Evolutionary conservation across 2,888 invertebrate genomes (phyloP), one percentile per base, ranked within the genome.

Genomic region (Caenorhabditis sp.): DNA sequence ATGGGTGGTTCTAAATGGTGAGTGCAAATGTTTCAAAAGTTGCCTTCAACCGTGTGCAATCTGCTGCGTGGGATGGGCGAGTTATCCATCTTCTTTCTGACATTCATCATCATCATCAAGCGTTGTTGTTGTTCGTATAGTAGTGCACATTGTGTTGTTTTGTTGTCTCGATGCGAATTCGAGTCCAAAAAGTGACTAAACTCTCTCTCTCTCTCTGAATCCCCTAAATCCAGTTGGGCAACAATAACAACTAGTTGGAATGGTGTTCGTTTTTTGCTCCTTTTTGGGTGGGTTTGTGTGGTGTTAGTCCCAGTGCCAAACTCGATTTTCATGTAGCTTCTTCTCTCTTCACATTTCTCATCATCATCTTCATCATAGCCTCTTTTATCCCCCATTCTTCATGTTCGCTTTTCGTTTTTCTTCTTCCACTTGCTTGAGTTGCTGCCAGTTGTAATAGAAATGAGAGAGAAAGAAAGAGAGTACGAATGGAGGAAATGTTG

Each of bases 101-200:
- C 72, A 72, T 72, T 32, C 56, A 56, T 56, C 56, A 64, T 56
- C 56, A 64, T 72, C 72, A 72, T 72, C 72, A 72, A 60, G 64
- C 72, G 50, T 72, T n/a, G 56, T 72, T n/a, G 56, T 72, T 72
- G 64, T 72, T 64, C 72, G 72, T 72, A 65, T 56, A 72, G 72
- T 28, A n/a, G 56, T 56, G 32, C 56, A 56, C 56, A 15, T 56
- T 11, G 32, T 35, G 24, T 56, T 56, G 32, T 55, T 4, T 2
- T 28, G 55, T n/a, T 26, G 22, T 51, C 24, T 51, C 24, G 51
- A 24, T 51, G 8, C 51, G 11, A 50, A 18, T 50, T n/a, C n/a
- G 55, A n/a, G 6, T 9, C 55, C 15, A 55, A 28, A 55, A 55
- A 26, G 26, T 28, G 26, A 22, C 9, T 9, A 9, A 2, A 6